phyloP scores from a whole-genome alignment of 2,888 invertebrate genomes.

The Drosophila tripunctata region DNA sequence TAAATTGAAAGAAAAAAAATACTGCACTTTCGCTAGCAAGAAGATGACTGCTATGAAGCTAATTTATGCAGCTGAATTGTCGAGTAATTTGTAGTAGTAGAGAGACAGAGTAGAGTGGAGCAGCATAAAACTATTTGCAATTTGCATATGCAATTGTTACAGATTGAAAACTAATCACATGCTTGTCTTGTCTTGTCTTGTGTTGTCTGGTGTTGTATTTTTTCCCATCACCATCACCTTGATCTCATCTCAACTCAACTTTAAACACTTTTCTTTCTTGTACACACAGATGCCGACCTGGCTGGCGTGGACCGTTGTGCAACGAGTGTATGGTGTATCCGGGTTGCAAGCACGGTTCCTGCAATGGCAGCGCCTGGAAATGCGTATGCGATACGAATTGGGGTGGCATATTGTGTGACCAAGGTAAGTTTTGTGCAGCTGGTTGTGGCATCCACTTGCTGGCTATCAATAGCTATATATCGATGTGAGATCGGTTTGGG shows the following conservation, averaged over 20 bases:
- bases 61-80: not conserved
- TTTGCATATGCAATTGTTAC: slow-evolving; percentile 10
- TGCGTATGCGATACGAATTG: slow-evolving; percentile 99
- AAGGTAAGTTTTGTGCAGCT: slow-evolving; percentile 87
- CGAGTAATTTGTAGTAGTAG: not conserved
- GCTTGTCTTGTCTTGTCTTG: slow-evolving; percentile 8
- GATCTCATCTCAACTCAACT: no score
- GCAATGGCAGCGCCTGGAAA: slow-evolving; percentile 96
- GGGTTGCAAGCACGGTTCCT: slow-evolving; percentile 98
- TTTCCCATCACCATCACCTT: slow-evolving; percentile 23
- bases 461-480: slow-evolving; percentile 30
- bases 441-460: slow-evolving; percentile 6
- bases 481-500: slow-evolving; percentile 26
- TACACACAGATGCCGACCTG: slow-evolving; percentile 91
- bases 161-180: slow-evolving; percentile 32
- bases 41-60: no score
- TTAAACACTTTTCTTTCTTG: not conserved
- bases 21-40: not conserved
- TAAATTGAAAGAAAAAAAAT: not conserved
- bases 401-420: slow-evolving; percentile 99
- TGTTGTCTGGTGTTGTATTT: no score
- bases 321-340: slow-evolving; percentile 97
- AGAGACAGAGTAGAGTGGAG: not conserved
- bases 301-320: slow-evolving; percentile 96
- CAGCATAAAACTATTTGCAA: not conserved